phyloP scores from a whole-genome alignment of 2,797 vertebrate species.

The Sebastes hopkinsi region DNA sequence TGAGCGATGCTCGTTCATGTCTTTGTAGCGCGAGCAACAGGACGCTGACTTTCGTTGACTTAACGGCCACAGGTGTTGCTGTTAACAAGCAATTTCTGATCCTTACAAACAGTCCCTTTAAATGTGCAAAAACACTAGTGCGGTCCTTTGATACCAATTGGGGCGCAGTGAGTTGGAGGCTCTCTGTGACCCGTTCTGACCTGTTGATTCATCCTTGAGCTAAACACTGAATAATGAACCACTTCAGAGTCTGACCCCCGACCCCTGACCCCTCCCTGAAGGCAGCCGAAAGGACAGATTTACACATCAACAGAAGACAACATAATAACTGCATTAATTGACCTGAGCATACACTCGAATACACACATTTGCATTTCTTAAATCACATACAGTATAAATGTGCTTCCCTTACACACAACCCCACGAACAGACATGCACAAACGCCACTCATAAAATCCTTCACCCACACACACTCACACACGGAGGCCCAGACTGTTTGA shows the following conservation, averaged over 20 bases:
- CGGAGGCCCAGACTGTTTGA: constrained; percentile 22
- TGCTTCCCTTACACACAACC: not conserved
- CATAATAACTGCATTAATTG: not conserved
- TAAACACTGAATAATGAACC: not conserved
- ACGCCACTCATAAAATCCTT: not conserved
- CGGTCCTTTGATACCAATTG: not conserved
- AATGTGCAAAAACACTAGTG: not conserved
- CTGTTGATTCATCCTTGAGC: too few species aligned
- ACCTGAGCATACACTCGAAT: not conserved
- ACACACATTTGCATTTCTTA: not conserved
- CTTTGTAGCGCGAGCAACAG: too few species aligned
- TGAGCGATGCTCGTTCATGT: too few species aligned
- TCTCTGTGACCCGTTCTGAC: too few species aligned
- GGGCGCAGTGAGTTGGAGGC: too few species aligned
- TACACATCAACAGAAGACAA: not conserved
- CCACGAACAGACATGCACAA: not conserved
- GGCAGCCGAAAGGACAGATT: not conserved
- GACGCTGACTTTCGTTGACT: too few species aligned
- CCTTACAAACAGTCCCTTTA: not conserved
- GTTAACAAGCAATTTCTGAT: too few species aligned
- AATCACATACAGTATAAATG: not conserved
- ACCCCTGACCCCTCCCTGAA: not conserved
- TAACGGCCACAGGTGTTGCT: too few species aligned
- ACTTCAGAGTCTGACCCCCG: not conserved
- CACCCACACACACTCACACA: not conserved